These are phyloP conservation scores for Rhogogaster chlorosoma DNA, from an alignment of 2,888 invertebrate genomes.

Conservation along the genomic window DNA sequence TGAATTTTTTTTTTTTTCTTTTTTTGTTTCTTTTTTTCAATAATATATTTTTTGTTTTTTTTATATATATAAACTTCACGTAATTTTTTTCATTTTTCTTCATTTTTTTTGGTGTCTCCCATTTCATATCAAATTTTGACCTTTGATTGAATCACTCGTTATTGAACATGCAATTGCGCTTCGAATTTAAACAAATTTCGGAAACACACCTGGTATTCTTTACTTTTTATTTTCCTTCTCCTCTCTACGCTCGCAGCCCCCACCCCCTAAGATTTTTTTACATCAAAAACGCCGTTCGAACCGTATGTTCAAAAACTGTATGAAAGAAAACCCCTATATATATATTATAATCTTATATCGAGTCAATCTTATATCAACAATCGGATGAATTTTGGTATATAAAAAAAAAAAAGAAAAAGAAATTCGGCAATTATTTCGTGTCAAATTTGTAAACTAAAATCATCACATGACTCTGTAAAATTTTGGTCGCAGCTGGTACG, in stretches of 20 bases:
- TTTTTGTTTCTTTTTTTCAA: background rate
- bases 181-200: background rate
- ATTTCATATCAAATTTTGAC: background rate
- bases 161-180: background rate
- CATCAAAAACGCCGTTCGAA: background rate
- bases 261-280: no score
- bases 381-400: no score
- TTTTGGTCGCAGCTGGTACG: no score
- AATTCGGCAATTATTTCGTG: no score
- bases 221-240: background rate
- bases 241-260: background rate
- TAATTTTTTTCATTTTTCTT: background rate
- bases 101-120: background rate
- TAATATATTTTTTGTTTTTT: background rate
- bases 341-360: no score
- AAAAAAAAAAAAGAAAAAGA: no score
- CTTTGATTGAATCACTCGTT: background rate
- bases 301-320: background rate
- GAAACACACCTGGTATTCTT: background rate
- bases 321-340: no score
- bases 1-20: constrained; percentile 17
- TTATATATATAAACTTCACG: background rate
- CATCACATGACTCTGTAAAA: no score
- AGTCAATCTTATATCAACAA: no score
- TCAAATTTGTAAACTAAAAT: no score